phyloP scores from a whole-genome alignment of 1,140 invertebrate species.

The Drosophila sturtevanti region DNA sequence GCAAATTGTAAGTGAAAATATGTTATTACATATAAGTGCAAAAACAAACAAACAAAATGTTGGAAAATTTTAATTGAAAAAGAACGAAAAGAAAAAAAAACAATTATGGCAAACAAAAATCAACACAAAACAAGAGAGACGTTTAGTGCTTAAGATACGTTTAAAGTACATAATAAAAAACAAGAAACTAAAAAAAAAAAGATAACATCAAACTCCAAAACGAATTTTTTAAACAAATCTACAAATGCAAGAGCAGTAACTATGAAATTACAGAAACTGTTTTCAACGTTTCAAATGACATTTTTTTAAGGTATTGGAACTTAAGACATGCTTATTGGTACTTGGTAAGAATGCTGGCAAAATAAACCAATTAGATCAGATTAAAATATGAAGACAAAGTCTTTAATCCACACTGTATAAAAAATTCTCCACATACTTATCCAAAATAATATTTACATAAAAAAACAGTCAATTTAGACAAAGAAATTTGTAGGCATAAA shows the following conservation, averaged over 20 bases:
- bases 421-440: too few relatives aligned
- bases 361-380: too few relatives aligned
- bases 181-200: constrained; percentile 55
- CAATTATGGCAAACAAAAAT: constrained; percentile 61
- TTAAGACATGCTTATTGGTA: too few relatives aligned
- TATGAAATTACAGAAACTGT: too few relatives aligned
- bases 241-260: neutral
- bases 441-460: too few relatives aligned
- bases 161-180: constrained; percentile 66
- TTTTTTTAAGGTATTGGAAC: constrained; percentile 6
- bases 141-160: constrained; percentile 63
- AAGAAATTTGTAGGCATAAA: constrained; percentile 22
- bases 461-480: neutral
- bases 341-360: too few relatives aligned
- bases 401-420: too few relatives aligned
- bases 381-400: too few relatives aligned
- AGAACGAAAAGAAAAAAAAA: constrained; percentile 36
- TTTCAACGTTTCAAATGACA: neutral
- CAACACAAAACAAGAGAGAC: constrained; percentile 55
- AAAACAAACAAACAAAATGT: constrained; percentile 68
- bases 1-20: constrained; percentile 78
- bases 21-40: constrained; percentile 79
- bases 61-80: constrained; percentile 71
- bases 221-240: neutral
- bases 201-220: constrained; percentile 12